A percentile compares a stretch with the other conserved stretches of the same genome.
phyloP scores from a whole-genome alignment of 2,888 invertebrate species.

The Harmothoe impar region DNA sequence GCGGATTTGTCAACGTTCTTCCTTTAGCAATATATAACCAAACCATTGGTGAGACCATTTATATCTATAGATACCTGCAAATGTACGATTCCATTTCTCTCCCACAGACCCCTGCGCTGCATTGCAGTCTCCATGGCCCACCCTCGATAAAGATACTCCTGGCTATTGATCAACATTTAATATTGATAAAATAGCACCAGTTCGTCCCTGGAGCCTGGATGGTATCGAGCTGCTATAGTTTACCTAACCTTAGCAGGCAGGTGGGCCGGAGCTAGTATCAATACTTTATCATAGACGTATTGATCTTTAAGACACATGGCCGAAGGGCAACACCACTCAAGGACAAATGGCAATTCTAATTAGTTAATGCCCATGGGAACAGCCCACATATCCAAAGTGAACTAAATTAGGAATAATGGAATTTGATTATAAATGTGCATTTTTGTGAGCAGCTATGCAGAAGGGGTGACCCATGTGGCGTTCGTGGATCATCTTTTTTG shows the following conservation, averaged over 20 bases:
- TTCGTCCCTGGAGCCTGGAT: not conserved
- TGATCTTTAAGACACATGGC: not conserved
- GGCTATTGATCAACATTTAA: not conserved
- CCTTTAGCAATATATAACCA: no score
- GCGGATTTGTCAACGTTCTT: no score
- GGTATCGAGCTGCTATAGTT: not conserved
- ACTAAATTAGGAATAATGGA: no score
- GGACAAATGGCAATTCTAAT: not conserved
- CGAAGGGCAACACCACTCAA: not conserved
- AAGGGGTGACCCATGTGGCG: no score
- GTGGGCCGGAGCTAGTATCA: not conserved
- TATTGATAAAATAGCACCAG: slow-evolving; percentile 8
- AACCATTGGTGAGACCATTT: no score
- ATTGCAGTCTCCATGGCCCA: not conserved
- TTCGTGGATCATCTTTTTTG: no score
- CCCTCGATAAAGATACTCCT: not conserved
- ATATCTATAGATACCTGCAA: no score
- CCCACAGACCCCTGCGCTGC: not conserved
- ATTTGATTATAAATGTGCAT: no score
- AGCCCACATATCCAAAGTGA: no score
- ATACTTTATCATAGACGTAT: not conserved
- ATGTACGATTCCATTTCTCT: no score
- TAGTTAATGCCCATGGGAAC: not conserved
- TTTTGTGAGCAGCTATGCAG: no score
- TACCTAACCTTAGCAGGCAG: not conserved